Base-by-base conservation (phyloP, 1,140 invertebrate genomes). In the Hyles euphorbiae region DNA sequence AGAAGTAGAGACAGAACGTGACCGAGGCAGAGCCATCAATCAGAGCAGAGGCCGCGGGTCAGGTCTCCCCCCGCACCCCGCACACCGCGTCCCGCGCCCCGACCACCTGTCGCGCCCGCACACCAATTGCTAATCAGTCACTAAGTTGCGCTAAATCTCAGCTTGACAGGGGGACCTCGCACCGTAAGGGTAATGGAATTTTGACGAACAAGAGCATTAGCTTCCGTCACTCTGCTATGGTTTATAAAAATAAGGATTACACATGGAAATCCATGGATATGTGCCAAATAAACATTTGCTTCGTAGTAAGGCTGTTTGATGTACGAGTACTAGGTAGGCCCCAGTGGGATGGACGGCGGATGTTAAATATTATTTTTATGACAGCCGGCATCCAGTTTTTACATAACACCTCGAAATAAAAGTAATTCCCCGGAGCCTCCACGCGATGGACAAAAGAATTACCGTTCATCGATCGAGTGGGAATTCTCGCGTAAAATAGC, bases 51-150 rank as follows among this genome's bases (percentile, higher is more conserved):
- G 70, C 63, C 70, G 67, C 65, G 78, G 76, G 81, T 81, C 81
- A 78, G 72, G 52, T 68, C 40, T 32, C 66, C 72, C 68, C 71
- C 68, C 64, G 36, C 36, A 67, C 40, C 10, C 66, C 72, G 67
- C 71, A 68, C 64, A 2, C 36, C 36, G 36, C 36, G 36, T 2
- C 36, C 36, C 72, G 69, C 64, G 49, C 64, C 63, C 72, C 76
- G 76, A 79, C 74, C 74, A 79, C 74, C 71, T 76, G 72, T 76
- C 74, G 74, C 74, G 61, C 59, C 68, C 62, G 66, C 68, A 68
- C 71, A 79, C 67, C 76, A 78, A 81, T 78, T 73, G 81, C 81
- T 88, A 86, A 88, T 86, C 83, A 88, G 81, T 88, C 81, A 85
- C 80, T 83, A 83, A 86, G 81, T 82, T 77, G 76, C 81, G 75